Percentiles rank a stretch among this genome's conserved stretches.
Conservation (phyloP, 2,888 invertebrate species). For the Conomelus anceps region DNA sequence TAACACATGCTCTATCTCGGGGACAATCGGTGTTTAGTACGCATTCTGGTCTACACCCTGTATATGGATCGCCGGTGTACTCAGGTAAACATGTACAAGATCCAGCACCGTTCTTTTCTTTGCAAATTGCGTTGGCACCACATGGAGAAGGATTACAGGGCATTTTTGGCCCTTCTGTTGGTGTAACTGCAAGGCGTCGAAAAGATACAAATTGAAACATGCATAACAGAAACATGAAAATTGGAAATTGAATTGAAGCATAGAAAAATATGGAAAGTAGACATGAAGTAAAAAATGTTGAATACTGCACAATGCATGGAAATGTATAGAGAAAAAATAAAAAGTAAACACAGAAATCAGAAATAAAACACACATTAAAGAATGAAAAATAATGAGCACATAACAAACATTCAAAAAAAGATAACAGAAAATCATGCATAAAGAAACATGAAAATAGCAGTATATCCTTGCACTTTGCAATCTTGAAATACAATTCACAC, state of each 20-base stretch:
- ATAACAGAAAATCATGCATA: no score
- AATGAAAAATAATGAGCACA: no score
- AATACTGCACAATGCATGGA: neutral
- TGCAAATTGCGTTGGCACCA: conserved; percentile 71
- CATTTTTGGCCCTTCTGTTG: conserved; percentile 52
- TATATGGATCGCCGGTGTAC: conserved; percentile 71
- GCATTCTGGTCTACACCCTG: conserved; percentile 74
- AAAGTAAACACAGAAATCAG: no score
- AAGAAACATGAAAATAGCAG: no score
- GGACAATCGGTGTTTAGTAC: conserved; percentile 70
- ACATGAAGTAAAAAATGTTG: no score
- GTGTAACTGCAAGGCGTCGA: conserved; percentile 22
- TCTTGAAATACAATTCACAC: no score
- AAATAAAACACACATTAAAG: no score
- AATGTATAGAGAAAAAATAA: no score
- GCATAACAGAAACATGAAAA: neutral
- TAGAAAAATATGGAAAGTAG: neutral
- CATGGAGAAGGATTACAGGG: conserved; percentile 75
- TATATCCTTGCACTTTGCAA: no score
- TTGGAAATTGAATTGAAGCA: neutral
- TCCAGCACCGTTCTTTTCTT: conserved; percentile 65
- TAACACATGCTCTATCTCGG: conserved; percentile 62
- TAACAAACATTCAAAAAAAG: no score
- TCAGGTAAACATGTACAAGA: conserved; percentile 68
- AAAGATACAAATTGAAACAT: neutral